Conservation (phyloP, 2,888 invertebrate genomes). For the Caradrina kadenii region DNA sequence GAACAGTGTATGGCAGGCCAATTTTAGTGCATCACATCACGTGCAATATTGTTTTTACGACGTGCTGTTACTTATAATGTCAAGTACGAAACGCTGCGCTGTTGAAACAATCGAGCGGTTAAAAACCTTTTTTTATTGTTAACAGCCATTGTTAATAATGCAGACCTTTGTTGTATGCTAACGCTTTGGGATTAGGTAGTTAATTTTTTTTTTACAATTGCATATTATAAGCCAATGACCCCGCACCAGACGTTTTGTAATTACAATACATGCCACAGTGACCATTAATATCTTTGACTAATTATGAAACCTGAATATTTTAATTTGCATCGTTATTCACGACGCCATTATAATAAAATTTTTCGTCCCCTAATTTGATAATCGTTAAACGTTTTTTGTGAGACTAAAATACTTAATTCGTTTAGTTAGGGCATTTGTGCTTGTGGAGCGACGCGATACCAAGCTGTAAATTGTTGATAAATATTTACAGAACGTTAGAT, state of each 20-base stretch:
- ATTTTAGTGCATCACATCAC: conserved; percentile 69
- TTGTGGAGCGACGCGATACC: conserved; percentile 17
- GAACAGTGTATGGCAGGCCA: conserved; percentile 46
- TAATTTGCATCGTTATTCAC: conserved; percentile 44
- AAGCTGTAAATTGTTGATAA: conserved; percentile 15
- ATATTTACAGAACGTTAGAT: not conserved
- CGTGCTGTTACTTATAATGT: conserved; percentile 70
- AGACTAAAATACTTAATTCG: conserved; percentile 11
- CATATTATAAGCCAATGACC: conserved; percentile 66
- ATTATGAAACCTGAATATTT: conserved; percentile 53
- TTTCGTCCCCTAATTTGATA: conserved; percentile 37
- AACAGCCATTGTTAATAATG: conserved; percentile 72
- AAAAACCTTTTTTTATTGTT: conserved; percentile 72
- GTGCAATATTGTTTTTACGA: conserved; percentile 64
- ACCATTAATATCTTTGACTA: conserved; percentile 54
- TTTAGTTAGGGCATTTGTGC: conserved; percentile 9
- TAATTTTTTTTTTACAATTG: conserved; percentile 71
- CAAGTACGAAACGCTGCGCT: conserved; percentile 64
- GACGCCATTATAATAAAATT: conserved; percentile 26
- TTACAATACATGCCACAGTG: conserved; percentile 53
- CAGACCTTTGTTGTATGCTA: conserved; percentile 70
- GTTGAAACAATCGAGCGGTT: conserved; percentile 74
- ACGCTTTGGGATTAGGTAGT: conserved; percentile 68
- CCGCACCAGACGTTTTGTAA: conserved; percentile 52
- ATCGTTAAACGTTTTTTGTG: conserved; percentile 28